Base-by-base conservation (phyloP, 2,797 vertebrate genomes). In the Eurystomus glaucurus region DNA sequence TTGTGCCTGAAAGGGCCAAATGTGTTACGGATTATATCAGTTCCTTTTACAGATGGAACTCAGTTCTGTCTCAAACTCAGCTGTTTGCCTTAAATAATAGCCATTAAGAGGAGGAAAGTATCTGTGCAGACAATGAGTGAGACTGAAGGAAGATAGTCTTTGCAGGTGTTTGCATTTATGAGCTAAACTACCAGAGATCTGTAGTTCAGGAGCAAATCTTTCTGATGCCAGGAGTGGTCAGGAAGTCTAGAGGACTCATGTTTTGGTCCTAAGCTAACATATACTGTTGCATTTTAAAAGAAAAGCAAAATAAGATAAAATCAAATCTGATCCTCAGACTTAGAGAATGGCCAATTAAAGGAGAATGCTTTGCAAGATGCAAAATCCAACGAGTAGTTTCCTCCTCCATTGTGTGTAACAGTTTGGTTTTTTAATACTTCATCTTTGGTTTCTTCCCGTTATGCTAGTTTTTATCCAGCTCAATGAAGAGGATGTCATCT, bases 21-120 rank as follows among this genome's bases (percentile, higher is more conserved):
- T 61, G 66, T 88, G 90, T 94, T 90, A 29, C 83, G 86, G 62
- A 71, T 92, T 83, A 68, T 90, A 60, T 55, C 71, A 71, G 48
- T 90, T 95, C 81, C 85, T 77, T 39, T 51, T 85, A 15, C 43
- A 60, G 48, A 55, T 2, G n/a, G 79, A 83, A 11, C 58, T 66
- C 28, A 2, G 52, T 33, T 57, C 80, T 48, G n/a, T 78, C 80
- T 74, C 76, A 54, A 11, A 35, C 80, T 91, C 76, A 10, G 46
- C 69, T 74, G 55, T 90, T 79, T 68, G 25, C 68, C 65, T 86
- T 81, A 22, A 87, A 39, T 78, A 78, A 70, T n/a, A 50, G 55
- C 74, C 31, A 45, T 78, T 69, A 74, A 65, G 29, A 26, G 51
- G 43, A 61, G 66, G 33, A 46, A 66, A 71, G 57, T 74, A 48